phyloP scores from a whole-genome alignment of 2,888 invertebrate genomes.

The Melieria omissa region DNA sequence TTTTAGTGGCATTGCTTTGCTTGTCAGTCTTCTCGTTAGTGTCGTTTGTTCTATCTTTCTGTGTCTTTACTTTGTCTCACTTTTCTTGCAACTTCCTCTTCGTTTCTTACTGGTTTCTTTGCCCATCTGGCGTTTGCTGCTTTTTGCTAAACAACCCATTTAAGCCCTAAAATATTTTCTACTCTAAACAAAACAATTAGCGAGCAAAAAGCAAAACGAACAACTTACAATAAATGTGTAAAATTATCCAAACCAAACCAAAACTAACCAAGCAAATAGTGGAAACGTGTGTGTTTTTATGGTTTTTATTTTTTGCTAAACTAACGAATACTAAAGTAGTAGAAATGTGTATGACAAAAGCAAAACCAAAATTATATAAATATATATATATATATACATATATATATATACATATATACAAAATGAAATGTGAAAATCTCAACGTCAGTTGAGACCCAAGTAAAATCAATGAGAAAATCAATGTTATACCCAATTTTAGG shows the following conservation, averaged over 20 bases:
- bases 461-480: not conserved
- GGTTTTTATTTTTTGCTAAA: slow-evolving; percentile 8
- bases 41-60: too few species aligned
- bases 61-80: too few species aligned
- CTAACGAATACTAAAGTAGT: slow-evolving; percentile 21
- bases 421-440: not conserved
- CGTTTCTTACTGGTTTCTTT: too few species aligned
- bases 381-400: slow-evolving; percentile 2
- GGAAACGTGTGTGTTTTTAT: slow-evolving; percentile 18
- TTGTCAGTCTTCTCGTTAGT: too few species aligned
- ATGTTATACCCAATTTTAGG: slow-evolving; percentile 2
- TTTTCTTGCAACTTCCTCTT: too few species aligned
- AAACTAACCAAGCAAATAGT: slow-evolving; percentile 15
- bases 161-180: too few species aligned
- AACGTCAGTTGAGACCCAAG: too few species aligned
- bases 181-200: not conserved
- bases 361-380: slow-evolving; percentile 16
- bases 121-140: too few species aligned
- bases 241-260: not conserved
- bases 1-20: too few species aligned
- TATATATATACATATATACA: not conserved
- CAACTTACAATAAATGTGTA: slow-evolving; percentile 7
- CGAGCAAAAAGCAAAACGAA: not conserved
- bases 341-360: slow-evolving; percentile 27
- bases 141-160: too few species aligned